Evolutionary conservation across 2,113 vertebrate genomes (phyloP), one percentile per base, ranked within the genome.

Genomic region (Paradoxurus hermaphroditus): DNA sequence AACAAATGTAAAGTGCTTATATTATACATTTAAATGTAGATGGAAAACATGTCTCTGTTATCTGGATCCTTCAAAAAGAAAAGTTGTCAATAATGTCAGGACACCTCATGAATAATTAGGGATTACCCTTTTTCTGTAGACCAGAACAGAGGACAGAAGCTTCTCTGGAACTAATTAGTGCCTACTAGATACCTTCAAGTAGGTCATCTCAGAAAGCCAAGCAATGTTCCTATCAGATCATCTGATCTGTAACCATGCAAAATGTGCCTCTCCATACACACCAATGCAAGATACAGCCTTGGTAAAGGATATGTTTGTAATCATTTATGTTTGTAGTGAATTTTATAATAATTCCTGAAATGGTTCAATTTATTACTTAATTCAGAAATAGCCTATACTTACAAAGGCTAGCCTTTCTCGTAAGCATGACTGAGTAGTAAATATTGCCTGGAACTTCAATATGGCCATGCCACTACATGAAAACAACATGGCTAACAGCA

Each of bases 371-470:
- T 87, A 70, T 75, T 81, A 29, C 56, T 56, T 94, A 95, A 86
- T 77, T 96, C 36, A 77, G 84, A 95, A 77, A 59, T 36, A 14
- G 4, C 19, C 25, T 23, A 39, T 21, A 53, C 59, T 97, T 86
- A 67, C 5, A 81, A 51, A 34, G 34, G 10, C 65, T 68, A 82
- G 88, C 23, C 4, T 75, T 90, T 79, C 62, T 91, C 70, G 1
- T 59, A 86, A 92, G 68, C 25, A 18, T 77, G 63, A 62, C 14
- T 67, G 65, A 73, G 12, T 94, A 67, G 29, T 95, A 90, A 78
- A 88, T 91, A 93, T 67, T 91, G 46, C 7, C 31, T 90, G 75
- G 70, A 90, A 31, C 34, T 93, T 88, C 82, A 93, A 86, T 93
- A 82, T 81, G 46, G 39, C 65, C 53, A 16, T 86, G 27, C n/a